Evolutionary conservation across 2,888 invertebrate genomes (phyloP), one percentile per base, ranked within the genome.

Genomic region (Antheraea assamensis): DNA sequence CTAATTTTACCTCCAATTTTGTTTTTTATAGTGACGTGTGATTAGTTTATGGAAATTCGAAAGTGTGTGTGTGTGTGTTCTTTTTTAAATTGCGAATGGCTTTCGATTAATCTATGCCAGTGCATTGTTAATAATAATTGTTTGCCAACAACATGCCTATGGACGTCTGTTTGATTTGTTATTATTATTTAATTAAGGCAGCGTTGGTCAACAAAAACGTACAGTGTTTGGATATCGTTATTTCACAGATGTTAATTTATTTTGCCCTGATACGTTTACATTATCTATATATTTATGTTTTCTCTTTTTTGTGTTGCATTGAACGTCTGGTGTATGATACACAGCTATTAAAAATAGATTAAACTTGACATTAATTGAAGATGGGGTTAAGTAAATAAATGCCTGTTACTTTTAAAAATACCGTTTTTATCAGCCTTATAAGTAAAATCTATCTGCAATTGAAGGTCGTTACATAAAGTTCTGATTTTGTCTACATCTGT

Each of bases 11-110:
- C 68, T 73, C 78, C 77, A 79, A 78, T 75, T 78, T 78, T 73
- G 73, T 79, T 79, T 73, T 77, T 79, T 76, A 81, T 77, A 80
- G 81, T 81, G 81, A 79, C 76, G 81, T 79, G 79, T 80, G 42
- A 68, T 71, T 71, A 75, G 73, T 75, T 73, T 71, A 73, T 73
- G 58, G 73, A 72, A 74, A 78, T 77, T 74, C 76, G 35, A 35
- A n/a, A 35, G 68, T 68, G 31, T 31, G 30, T 30, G 24, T 66
- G 75, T 77, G 77, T 78, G 76, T 79, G 71, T 70, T 74, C 2
- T 58, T n/a, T 10, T 21, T n/a, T 2, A 55, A 75, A 74, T 77
- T 76, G 77, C 78, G 77, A 80, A 79, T 78, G 77, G 76, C 77
- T 80, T 78, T 78, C 73, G 74, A 27, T 72, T 68, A n/a, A 71